These are phyloP conservation scores for Marronus borbonicus DNA, from an alignment of 2,888 invertebrate species.

Conservation along the genomic window DNA sequence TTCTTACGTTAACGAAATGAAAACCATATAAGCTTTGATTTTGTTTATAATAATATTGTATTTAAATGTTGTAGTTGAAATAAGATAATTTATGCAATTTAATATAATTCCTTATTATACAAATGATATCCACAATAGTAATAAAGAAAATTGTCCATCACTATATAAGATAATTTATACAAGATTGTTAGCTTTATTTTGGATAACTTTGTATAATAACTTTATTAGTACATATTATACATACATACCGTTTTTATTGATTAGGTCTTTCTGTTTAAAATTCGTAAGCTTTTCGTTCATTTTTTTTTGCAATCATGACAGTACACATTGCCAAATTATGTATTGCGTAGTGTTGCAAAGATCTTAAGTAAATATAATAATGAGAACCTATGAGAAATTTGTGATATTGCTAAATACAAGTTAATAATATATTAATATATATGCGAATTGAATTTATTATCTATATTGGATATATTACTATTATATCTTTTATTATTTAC, in stretches of 20 bases:
- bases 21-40: background rate
- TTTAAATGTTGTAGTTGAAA: slow-evolving; percentile 14
- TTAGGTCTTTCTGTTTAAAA: slow-evolving; percentile 11
- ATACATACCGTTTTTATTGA: slow-evolving; percentile 8
- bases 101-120: background rate
- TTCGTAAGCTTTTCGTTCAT: slow-evolving; percentile 4
- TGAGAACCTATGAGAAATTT: slow-evolving; percentile 45
- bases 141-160: background rate
- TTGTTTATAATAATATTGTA: background rate
- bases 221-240: background rate
- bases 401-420: slow-evolving; percentile 46
- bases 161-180: background rate
- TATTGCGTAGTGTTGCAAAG: slow-evolving; percentile 43
- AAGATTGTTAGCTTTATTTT: background rate
- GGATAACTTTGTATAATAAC: slow-evolving; percentile 3
- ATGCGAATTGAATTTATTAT: slow-evolving; percentile 42
- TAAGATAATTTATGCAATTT: slow-evolving; percentile 10
- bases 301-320: slow-evolving; percentile 26
- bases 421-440: slow-evolving; percentile 46
- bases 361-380: slow-evolving; percentile 25
- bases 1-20: background rate
- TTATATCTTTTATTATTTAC: slow-evolving; percentile 25
- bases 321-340: slow-evolving; percentile 42
- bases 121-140: background rate
- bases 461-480: slow-evolving; percentile 36